A percentile compares a stretch with the other conserved stretches of the same genome.
Conservation (phyloP, 92 coral and sea anemone genomes). For the Diadumene lineata region DNA sequence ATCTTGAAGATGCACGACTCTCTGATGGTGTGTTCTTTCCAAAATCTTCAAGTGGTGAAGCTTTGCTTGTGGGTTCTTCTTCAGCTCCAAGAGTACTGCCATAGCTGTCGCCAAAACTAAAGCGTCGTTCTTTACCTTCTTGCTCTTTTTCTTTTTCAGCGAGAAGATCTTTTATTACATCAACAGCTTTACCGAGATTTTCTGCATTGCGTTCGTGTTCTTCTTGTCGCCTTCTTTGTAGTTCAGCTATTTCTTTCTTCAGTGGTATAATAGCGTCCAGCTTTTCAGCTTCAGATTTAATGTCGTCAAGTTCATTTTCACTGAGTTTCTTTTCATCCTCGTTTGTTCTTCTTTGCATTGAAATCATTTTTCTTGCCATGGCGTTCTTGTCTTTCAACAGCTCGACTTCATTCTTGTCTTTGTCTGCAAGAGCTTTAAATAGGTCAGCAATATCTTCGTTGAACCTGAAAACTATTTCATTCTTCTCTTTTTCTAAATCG, state of each 20-base stretch:
- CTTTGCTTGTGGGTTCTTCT: background rate
- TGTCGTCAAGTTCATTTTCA: constrained; percentile 32
- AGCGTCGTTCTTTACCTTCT: constrained; percentile 4
- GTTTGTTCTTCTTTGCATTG: constrained; percentile 36
- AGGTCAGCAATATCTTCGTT: constrained; percentile 69
- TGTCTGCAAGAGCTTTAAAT: constrained; percentile 59
- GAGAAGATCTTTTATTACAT: constrained; percentile 56
- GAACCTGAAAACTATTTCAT: constrained; percentile 57
- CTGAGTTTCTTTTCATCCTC: constrained; percentile 20
- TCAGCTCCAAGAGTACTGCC: constrained; percentile 5
- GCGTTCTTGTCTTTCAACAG: constrained; percentile 64
- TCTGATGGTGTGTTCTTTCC: background rate
- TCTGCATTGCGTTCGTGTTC: constrained; percentile 71
- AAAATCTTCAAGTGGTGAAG: background rate
- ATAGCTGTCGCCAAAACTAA: constrained; percentile 6
- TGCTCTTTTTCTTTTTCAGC: constrained; percentile 2
- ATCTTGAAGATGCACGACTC: background rate
- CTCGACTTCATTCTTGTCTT: constrained; percentile 63
- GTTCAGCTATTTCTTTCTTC: constrained; percentile 69
- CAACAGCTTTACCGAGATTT: constrained; percentile 69
- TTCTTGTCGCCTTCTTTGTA: constrained; percentile 71
- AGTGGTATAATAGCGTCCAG: constrained; percentile 66
- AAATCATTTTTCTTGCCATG: constrained; percentile 40
- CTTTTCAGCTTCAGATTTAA: constrained; percentile 52
- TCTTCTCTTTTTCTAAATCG: constrained; percentile 55